Evolutionary conservation across 2,797 vertebrate genomes (phyloP).

Genomic region (Paramormyrops hopkinsi): DNA sequence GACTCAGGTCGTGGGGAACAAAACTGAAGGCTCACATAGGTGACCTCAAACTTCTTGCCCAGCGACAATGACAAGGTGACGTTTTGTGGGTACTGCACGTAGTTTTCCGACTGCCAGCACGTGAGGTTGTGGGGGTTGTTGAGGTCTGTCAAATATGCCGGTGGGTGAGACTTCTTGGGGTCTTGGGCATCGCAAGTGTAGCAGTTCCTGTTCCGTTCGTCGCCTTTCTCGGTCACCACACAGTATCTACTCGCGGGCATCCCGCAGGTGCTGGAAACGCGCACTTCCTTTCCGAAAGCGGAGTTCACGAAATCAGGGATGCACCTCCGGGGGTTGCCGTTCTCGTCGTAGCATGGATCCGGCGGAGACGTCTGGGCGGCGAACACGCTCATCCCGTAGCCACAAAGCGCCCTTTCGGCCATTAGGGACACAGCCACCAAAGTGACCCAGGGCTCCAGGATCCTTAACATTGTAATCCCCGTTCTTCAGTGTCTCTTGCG

Average conservation of each 20-base stretch:
- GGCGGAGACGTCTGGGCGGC: slow-evolving; percentile 88
- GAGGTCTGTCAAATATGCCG: slow-evolving; percentile 89
- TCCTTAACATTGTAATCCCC: slow-evolving; percentile 63
- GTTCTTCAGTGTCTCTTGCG: slow-evolving; percentile 38
- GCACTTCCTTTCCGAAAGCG: slow-evolving; percentile 94
- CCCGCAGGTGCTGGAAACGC: slow-evolving; percentile 91
- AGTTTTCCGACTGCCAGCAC: slow-evolving; percentile 97
- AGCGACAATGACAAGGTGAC: slow-evolving; percentile 89
- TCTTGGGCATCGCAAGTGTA: slow-evolving; percentile 89
- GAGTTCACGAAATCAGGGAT: slow-evolving; percentile 99
- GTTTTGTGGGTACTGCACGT: slow-evolving; percentile 85
- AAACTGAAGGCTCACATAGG: slow-evolving; percentile 97
- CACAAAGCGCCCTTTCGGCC: slow-evolving; percentile 62
- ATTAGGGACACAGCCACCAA: slow-evolving; percentile 71
- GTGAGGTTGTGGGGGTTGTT: slow-evolving; percentile 99
- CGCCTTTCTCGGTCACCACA: slow-evolving; percentile 83
- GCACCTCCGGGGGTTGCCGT: slow-evolving; percentile 88
- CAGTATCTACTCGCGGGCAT: slow-evolving; percentile 81
- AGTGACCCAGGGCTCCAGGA: slow-evolving; percentile 71
- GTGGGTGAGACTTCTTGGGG: slow-evolving; percentile 84
- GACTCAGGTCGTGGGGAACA: slow-evolving; percentile 95
- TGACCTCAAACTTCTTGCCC: slow-evolving; percentile 98
- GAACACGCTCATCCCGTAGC: slow-evolving; percentile 83
- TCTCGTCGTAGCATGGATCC: slow-evolving; percentile 93
- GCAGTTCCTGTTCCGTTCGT: slow-evolving; percentile 81